Base-by-base conservation (phyloP, 2,113 vertebrate species). In the Zapornia atra region DNA sequence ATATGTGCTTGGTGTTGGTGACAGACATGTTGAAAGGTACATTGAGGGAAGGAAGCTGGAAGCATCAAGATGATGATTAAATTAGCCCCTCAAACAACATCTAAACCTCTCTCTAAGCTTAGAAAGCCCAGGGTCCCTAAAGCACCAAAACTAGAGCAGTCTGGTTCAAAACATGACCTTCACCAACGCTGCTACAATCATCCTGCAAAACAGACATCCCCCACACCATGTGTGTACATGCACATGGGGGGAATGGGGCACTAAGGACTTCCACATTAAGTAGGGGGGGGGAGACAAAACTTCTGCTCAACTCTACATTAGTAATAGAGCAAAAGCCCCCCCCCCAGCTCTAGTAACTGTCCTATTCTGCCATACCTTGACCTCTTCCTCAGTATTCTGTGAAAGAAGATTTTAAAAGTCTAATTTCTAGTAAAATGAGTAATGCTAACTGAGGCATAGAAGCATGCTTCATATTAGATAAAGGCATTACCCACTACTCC, bases 181-280 rank as follows among this genome's bases (percentile, higher is more conserved):
- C 51, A 65, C 9, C 25, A 65, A 36, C 10, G 10, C 54, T 65
- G 8, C 42, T 56, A 19, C 16, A 34, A 14, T 26, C 42, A 66
- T 20, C 24, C n/a, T 70, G 68, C 13, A 68, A 50, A 88, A 66
- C 24, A 46, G 28, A 15, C 24, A 17, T 11, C 5, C 6, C 14
- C 31, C 3, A 0, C 9, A 40, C 5, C 3, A 2, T 1, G 4
- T 6, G 1, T 20, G 48, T 5, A 29, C 18, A 25, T 3, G 8
- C 2, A 3, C 1, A 1, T 5, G 0, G 14, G 17, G 1, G 21
- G 15, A 81, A 70, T 5, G 5, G 56, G 57, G 75, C 29, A 46
- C 18, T 6, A n/a, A 21, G 28, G 36, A 59, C 12, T 70, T 36
- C 48, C 21, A 44, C 15, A 20, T 14, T 19, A 56, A 60, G 7